Base-by-base conservation (phyloP, 2,797 vertebrate genomes). In the Erpetoichthys calabaricus region DNA sequence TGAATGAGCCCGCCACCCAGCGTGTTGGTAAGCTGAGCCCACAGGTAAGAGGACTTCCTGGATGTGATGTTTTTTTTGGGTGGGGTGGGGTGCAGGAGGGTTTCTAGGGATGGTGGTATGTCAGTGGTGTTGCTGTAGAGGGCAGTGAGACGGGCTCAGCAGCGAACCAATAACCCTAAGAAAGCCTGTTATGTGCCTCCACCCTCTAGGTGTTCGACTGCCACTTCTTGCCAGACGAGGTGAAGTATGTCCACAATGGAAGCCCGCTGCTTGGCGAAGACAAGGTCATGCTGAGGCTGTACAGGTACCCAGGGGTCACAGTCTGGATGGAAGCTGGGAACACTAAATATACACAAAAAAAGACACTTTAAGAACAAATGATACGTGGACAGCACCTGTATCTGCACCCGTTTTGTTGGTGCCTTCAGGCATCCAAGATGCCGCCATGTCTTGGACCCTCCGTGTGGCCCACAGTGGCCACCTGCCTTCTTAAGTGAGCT, bases 151-250 rank as follows among this genome's bases (percentile, higher is more conserved):
- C 25, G 25, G 25, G 25, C 2, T 25, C 25, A 25, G 25, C 25
- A 25, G 25, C 25, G 25, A 25, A 25, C 25, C 25, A 25, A 25
- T 25, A 25, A 25, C 25, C 25, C 25, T 25, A 25, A 25, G 25
- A 25, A 25, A 25, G 25, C 25, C 25, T 25, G 25, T 25, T 45
- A 42, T 63, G 8, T 43, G 45, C 6, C 9, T 59, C 57, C 60
- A 50, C 45, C 59, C 64, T 67, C 56, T 63, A 87, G 80, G 79
- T 84, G 55, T 83, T 89, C 66, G 79, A 87, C 70, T 88, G 81
- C 61, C 64, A 64, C 56, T 84, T 87, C 61, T 70, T 80, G 7
- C 62, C 78, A 2, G 64, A 77, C 4, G 80, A 87, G 60, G 74
- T 86, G 44, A 71, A 68, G 8, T 81, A 76, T 8, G 55, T 67